Percentiles rank a stretch among this genome's conserved stretches.
Evolutionary conservation across 1,140 invertebrate species (phyloP).

Genomic region (Lepidostoma basale): DNA sequence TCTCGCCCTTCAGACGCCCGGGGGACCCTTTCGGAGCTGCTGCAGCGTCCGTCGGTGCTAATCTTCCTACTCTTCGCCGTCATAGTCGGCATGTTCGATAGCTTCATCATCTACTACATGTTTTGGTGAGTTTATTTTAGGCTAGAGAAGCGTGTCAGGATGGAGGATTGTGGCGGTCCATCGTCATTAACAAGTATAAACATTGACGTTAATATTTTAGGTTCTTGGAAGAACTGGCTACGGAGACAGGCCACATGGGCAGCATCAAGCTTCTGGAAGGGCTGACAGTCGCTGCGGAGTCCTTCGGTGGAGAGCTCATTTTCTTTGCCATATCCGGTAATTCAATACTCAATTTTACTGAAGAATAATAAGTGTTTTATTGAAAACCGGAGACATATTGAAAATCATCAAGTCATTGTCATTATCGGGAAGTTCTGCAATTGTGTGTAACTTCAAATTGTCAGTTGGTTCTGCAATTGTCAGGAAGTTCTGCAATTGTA

Average conservation of each 20-base stretch:
- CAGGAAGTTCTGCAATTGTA: no score
- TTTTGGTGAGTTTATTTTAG: conserved; percentile 71
- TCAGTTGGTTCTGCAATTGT: no score
- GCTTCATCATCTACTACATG: conserved; percentile 79
- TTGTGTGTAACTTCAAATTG: no score
- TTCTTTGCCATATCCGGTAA: conserved; percentile 74
- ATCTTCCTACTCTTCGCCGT: conserved; percentile 74
- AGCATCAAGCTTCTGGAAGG: conserved; percentile 79
- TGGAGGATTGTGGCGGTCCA: no score
- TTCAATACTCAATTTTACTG: neutral
- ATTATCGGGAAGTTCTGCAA: no score
- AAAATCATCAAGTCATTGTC: no score
- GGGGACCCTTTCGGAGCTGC: conserved; percentile 57
- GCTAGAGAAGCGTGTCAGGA: conserved; percentile 57
- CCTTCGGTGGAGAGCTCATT: conserved; percentile 74
- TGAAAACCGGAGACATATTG: no score
- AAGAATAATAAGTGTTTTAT: no score
- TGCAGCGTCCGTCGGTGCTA: conserved; percentile 66
- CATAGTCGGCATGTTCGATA: conserved; percentile 74
- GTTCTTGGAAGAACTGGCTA: conserved; percentile 76
- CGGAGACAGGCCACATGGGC: conserved; percentile 62
- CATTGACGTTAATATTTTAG: no score
- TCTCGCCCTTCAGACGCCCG: conserved; percentile 68
- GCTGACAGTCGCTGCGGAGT: conserved; percentile 74
- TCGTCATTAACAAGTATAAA: no score